phyloP scores from a whole-genome alignment of 2,113 vertebrate species.

The Xiphophorus hellerii region DNA sequence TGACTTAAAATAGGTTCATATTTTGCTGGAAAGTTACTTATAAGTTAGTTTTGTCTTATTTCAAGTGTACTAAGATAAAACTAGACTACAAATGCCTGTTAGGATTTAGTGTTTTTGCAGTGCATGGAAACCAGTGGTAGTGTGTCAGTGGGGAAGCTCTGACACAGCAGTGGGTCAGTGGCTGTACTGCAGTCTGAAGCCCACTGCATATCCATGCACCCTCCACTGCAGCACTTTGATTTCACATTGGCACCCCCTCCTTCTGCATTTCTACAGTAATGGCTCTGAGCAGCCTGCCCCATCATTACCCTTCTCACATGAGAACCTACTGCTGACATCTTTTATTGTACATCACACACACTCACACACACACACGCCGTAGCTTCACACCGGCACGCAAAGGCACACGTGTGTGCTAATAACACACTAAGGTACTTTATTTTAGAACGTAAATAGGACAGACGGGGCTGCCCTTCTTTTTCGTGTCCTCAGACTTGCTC shows the following conservation, averaged over 20 bases:
- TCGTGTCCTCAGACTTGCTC: constrained; percentile 63
- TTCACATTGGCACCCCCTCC: constrained; percentile 60
- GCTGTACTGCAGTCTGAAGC: constrained; percentile 69
- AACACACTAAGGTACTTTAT: constrained; percentile 47
- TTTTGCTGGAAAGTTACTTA: no score
- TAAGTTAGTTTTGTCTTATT: no score
- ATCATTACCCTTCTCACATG: constrained; percentile 75
- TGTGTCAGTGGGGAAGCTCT: constrained; percentile 70
- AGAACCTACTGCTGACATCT: constrained; percentile 68
- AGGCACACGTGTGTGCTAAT: constrained; percentile 32
- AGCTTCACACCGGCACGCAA: constrained; percentile 11
- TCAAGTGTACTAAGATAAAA: no score
- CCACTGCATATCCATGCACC: constrained; percentile 66
- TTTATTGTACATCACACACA: constrained; percentile 29
- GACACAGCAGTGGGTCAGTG: constrained; percentile 72
- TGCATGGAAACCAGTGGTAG: constrained; percentile 45
- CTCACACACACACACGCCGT: constrained; percentile 20
- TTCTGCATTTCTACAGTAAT: constrained; percentile 60
- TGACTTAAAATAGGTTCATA: no score
- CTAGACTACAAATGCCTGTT: no score
- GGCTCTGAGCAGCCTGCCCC: constrained; percentile 52
- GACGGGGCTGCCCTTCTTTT: constrained; percentile 75
- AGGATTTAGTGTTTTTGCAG: no score
- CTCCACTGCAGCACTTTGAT: constrained; percentile 73
- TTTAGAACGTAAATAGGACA: constrained; percentile 73